A percentile compares a stretch with the other conserved stretches of the same genome.
Conservation (phyloP, 2,888 invertebrate species). For the Timema cristinae region DNA sequence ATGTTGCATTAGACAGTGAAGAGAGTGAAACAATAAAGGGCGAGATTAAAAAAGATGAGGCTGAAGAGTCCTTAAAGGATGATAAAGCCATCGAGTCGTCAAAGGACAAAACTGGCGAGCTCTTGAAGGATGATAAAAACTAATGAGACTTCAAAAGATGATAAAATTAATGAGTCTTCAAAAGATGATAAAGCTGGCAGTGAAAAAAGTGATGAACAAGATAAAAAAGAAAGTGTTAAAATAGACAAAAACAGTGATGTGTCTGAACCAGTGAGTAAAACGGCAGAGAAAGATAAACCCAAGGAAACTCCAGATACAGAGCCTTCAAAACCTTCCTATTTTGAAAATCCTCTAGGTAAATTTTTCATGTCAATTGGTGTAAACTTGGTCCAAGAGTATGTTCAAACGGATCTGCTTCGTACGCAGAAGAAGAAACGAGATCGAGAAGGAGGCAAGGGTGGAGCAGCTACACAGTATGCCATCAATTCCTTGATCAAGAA, state of each 20-base stretch:
- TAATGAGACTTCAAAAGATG: conserved; percentile 51
- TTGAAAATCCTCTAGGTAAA: conserved; percentile 82
- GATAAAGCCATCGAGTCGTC: conserved; percentile 31
- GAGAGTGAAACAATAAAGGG: conserved; percentile 25
- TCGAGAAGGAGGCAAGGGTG: conserved; percentile 61
- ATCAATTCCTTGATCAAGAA: conserved; percentile 80
- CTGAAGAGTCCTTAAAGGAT: conserved; percentile 48
- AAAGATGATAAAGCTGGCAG: conserved; percentile 44
- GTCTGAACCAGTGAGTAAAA: conserved; percentile 35
- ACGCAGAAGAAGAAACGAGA: conserved; percentile 82
- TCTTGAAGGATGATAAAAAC: conserved; percentile 29
- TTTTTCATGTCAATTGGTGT: conserved; percentile 89
- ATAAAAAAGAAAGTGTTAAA: conserved; percentile 13
- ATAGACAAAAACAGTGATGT: conserved; percentile 24
- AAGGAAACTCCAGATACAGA: conserved; percentile 23
- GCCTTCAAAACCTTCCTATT: conserved; percentile 50
- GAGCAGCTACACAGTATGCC: conserved; percentile 64
- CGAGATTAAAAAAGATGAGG: conserved; percentile 45
- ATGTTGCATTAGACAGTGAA: conserved; percentile 24
- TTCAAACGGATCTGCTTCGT: conserved; percentile 85
- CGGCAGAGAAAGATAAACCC: conserved; percentile 32
- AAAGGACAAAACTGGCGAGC: conserved; percentile 49
- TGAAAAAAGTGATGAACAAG: conserved; percentile 33
- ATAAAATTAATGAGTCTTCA: conserved; percentile 48
- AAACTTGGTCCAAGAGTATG: conserved; percentile 86